Conservation (phyloP, 2,797 vertebrate species). For the Eulemur albifrons region DNA sequence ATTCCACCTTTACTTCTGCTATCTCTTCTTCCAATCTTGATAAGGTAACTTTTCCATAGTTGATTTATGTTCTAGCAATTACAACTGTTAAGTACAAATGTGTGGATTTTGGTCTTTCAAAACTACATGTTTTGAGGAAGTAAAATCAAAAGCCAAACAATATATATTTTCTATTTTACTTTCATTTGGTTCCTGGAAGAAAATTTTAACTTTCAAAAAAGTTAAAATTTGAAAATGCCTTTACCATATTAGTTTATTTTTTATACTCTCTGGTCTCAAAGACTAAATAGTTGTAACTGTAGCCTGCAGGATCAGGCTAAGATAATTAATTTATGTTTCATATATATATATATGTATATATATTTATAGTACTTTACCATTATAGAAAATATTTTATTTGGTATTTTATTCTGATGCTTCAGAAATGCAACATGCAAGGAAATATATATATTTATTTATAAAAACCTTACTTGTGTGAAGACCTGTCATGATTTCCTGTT, state of each 20-base stretch:
- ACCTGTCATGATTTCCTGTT: not conserved
- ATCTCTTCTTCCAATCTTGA: not conserved
- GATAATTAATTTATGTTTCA: not conserved
- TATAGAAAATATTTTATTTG: not conserved
- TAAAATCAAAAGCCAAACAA: not conserved
- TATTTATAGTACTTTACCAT: not conserved
- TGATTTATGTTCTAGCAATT: conserved; percentile 14
- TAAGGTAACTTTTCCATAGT: conserved; percentile 12
- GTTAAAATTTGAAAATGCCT: not conserved
- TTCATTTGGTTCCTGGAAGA: not conserved
- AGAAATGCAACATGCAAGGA: not conserved
- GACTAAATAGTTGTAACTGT: not conserved
- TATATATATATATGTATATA: not conserved
- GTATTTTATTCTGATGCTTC: not conserved
- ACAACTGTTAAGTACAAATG: not conserved
- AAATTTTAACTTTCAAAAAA: not conserved
- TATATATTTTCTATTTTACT: not conserved
- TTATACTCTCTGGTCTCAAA: not conserved
- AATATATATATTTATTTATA: not conserved
- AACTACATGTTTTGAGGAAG: conserved; percentile 13
- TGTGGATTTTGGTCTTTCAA: conserved; percentile 17
- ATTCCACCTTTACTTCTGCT: conserved; percentile 23
- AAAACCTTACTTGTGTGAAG: not conserved
- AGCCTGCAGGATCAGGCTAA: not conserved
- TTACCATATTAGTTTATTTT: not conserved